Evolutionary conservation across 2,797 vertebrate species (phyloP).

Genomic region (Poeciliopsis presidionis): DNA sequence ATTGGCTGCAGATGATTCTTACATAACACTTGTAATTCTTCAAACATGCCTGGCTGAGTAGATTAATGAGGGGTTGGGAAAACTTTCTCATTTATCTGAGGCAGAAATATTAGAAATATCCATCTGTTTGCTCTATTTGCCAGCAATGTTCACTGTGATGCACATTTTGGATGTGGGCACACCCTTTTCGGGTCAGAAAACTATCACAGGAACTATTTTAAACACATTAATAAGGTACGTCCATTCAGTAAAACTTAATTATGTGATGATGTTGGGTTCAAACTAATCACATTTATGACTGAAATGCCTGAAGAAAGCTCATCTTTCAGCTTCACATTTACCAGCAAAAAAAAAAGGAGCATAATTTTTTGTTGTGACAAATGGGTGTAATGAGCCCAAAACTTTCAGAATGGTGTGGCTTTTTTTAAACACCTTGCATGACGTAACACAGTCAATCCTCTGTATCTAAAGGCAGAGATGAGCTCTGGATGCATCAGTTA

Average conservation of each 20-base stretch:
- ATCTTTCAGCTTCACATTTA: not conserved
- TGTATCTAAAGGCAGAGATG: not conserved
- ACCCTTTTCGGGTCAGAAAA: not conserved
- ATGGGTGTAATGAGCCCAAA: not conserved
- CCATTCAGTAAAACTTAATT: constrained; percentile 11
- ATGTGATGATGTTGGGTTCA: constrained; percentile 5
- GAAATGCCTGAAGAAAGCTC: not conserved
- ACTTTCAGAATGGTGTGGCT: not conserved
- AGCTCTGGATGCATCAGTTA: not conserved
- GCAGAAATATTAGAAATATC: constrained; percentile 38
- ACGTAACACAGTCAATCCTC: not conserved
- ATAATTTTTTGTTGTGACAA: not conserved
- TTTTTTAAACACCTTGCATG: not conserved
- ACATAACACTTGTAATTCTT: constrained; percentile 55
- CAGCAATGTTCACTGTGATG: constrained; percentile 3
- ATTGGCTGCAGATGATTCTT: constrained; percentile 56
- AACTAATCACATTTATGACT: constrained; percentile 3
- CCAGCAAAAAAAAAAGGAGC: not conserved
- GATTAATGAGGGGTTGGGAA: constrained; percentile 57
- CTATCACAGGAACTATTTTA: constrained; percentile 13
- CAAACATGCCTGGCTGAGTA: constrained; percentile 50
- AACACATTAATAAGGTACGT: constrained; percentile 31
- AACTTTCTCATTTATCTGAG: constrained; percentile 33
- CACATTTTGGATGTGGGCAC: constrained; percentile 20
- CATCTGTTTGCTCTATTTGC: constrained; percentile 25